phyloP scores from a whole-genome alignment of 64 coral and sea anemone species.

The Porites lutea region DNA sequence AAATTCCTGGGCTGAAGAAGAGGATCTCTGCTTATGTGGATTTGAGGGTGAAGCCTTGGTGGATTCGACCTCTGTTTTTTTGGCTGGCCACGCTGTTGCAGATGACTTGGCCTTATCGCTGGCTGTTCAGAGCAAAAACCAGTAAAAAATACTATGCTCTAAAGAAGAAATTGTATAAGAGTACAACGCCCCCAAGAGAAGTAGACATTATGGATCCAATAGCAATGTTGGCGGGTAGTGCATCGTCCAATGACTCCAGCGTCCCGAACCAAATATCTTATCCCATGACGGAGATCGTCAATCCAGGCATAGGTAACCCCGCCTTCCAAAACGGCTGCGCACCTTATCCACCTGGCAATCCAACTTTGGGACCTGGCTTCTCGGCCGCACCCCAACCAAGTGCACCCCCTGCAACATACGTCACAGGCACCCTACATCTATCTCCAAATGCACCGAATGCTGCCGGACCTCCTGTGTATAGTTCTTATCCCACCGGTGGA shows the following conservation, averaged over 20 bases:
- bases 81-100: too few species aligned
- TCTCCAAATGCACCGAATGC: not conserved
- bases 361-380: not conserved
- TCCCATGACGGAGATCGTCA: not conserved
- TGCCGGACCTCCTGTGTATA: not conserved
- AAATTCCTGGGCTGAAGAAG: conserved; percentile 68
- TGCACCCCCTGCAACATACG: not conserved
- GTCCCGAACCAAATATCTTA: not conserved
- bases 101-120: not conserved
- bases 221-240: conserved; percentile 15
- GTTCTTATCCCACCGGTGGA: not conserved
- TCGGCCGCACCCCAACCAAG: not conserved
- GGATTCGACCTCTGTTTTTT: too few species aligned
- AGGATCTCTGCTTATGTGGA: conserved; percentile 70
- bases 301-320: not conserved
- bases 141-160: conserved; percentile 71
- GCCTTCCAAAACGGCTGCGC: not conserved
- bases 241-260: not conserved
- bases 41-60: too few species aligned
- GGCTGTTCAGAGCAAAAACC: conserved; percentile 85
- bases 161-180: conserved; percentile 84
- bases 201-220: conserved; percentile 76
- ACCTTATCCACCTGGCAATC: not conserved
- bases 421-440: not conserved
- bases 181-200: conserved; percentile 58